A percentile compares a stretch with the other conserved stretches of the same genome.
These are phyloP conservation scores for Pygoscelis adeliae DNA, from an alignment of 2,113 vertebrate species.

Conservation along the genomic window DNA sequence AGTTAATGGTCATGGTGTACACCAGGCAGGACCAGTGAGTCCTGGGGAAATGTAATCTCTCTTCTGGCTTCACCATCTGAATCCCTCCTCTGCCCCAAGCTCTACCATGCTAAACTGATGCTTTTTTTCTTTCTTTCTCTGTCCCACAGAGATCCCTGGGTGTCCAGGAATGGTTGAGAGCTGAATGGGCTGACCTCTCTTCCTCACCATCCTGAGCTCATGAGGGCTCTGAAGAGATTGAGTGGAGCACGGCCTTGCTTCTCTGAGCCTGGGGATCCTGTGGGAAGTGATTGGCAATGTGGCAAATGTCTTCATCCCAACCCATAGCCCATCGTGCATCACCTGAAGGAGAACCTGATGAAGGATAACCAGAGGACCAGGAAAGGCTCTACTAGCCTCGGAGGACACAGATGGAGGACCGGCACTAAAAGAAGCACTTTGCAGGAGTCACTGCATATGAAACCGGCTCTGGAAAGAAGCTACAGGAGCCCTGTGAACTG, in stretches of 20 bases:
- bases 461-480: background rate
- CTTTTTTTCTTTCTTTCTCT: background rate
- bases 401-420: background rate
- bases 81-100: background rate
- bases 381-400: background rate
- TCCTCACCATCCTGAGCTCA: slow-evolving; percentile 13
- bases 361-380: slow-evolving; percentile 23
- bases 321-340: background rate
- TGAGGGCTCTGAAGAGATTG: slow-evolving; percentile 14
- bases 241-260: background rate
- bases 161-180: slow-evolving; percentile 50
- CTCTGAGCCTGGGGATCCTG: slow-evolving; percentile 22
- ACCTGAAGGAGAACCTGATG: background rate
- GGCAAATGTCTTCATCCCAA: slow-evolving; percentile 15
- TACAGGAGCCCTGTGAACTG: background rate
- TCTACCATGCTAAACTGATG: background rate
- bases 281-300: background rate
- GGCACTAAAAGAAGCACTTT: background rate
- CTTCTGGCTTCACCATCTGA: background rate
- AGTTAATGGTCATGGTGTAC: background rate
- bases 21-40: background rate
- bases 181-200: background rate
- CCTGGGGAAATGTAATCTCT: background rate
- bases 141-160: slow-evolving; percentile 36
- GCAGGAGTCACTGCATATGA: background rate